Conservation (phyloP, 2,797 vertebrate species). For the Sylvia borin region DNA sequence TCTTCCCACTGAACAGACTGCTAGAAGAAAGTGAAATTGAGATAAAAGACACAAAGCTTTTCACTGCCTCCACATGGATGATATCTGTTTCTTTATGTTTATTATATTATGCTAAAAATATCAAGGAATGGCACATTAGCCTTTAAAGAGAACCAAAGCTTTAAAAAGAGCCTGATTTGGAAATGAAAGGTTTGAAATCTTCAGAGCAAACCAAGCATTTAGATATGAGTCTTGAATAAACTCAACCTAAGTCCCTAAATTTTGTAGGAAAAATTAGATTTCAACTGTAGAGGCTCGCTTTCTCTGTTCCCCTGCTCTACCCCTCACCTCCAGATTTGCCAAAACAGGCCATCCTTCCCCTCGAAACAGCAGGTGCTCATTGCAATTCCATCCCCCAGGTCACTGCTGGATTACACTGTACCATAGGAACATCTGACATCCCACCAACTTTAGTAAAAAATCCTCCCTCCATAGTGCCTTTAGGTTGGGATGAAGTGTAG, state of each 20-base stretch:
- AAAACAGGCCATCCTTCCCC: neutral
- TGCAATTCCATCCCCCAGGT: neutral
- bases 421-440: neutral
- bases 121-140: neutral
- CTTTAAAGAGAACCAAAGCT: neutral
- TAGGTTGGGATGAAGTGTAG: neutral
- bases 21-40: neutral
- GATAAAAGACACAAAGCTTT: slow-evolving; percentile 18
- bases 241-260: neutral
- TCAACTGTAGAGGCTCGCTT: neutral
- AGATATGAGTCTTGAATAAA: neutral
- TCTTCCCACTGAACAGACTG: neutral
- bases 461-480: neutral
- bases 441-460: neutral
- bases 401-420: neutral
- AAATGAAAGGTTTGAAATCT: neutral
- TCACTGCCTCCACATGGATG: neutral
- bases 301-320: neutral
- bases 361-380: neutral
- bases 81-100: neutral
- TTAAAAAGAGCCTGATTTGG: neutral
- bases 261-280: neutral
- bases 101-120: neutral
- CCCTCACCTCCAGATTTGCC: neutral
- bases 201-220: neutral